Evolutionary conservation across 2,797 vertebrate species (phyloP).

Genomic region (Hippoglossus hippoglossus): DNA sequence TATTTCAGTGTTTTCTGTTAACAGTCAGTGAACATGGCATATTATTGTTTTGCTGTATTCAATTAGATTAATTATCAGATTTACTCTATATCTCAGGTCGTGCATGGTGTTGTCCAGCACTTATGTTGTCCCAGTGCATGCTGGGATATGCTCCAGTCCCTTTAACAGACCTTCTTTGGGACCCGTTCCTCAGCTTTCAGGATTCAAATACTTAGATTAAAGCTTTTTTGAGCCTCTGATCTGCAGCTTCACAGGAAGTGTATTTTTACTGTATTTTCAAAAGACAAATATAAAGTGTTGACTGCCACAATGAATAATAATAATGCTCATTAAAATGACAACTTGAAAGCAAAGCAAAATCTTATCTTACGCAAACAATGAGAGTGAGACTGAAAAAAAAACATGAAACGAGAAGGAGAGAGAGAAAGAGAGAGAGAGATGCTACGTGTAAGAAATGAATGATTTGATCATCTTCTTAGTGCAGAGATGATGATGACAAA

Average conservation of each 20-base stretch:
- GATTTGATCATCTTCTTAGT: constrained; percentile 16
- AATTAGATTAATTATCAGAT: not conserved
- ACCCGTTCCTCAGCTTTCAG: constrained; percentile 11
- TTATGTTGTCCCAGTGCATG: constrained; percentile 23
- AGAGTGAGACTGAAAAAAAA: not conserved
- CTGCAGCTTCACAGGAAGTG: not conserved
- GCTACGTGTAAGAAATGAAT: constrained; percentile 15
- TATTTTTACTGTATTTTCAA: constrained; percentile 5
- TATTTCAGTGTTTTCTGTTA: too few species aligned
- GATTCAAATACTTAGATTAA: not conserved
- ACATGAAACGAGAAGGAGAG: not conserved
- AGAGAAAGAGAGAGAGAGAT: not conserved
- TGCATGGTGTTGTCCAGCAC: not conserved
- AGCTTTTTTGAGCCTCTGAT: not conserved
- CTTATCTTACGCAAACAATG: not conserved
- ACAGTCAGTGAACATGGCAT: too few species aligned
- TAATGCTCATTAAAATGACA: not conserved
- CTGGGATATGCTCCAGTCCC: constrained; percentile 10
- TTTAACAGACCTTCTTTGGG: constrained; percentile 10
- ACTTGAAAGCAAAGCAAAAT: not conserved
- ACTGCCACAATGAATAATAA: not conserved
- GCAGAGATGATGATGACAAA: constrained; percentile 35
- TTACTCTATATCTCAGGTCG: not conserved
- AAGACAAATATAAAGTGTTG: constrained; percentile 5
- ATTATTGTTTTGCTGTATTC: not conserved